A percentile compares a stretch with the other conserved stretches of the same genome.
These are phyloP conservation scores for Dicerorhinus sumatrensis DNA, from an alignment of 2,113 vertebrate genomes.

Conservation along the genomic window DNA sequence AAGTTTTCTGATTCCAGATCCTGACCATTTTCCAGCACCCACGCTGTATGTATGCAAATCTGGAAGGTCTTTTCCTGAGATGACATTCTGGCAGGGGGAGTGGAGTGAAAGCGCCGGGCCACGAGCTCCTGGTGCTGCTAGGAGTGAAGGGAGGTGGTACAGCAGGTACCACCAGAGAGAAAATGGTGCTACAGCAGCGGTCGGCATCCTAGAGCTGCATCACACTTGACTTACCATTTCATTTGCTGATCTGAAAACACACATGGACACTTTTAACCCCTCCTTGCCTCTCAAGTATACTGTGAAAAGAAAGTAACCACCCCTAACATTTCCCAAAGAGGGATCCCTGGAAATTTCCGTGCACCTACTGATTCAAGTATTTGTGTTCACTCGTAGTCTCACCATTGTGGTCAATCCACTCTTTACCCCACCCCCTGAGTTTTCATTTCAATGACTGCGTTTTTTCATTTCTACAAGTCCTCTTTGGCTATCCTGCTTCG, in stretches of 20 bases:
- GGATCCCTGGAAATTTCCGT: not conserved
- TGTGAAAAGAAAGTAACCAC: not conserved
- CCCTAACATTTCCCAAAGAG: not conserved
- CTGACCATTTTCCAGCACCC: not conserved
- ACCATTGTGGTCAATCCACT: not conserved
- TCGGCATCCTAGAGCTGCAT: not conserved
- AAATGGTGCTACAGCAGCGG: not conserved
- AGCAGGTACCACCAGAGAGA: not conserved
- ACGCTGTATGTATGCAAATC: not conserved
- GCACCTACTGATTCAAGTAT: not conserved
- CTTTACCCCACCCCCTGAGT: not conserved
- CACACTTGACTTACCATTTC: not conserved
- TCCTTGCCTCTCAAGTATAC: not conserved
- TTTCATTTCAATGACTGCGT: not conserved
- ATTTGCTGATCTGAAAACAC: not conserved
- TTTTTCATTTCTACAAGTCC: not conserved
- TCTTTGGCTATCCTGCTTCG: not conserved
- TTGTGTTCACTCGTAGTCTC: not conserved
- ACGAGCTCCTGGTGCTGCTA: not conserved
- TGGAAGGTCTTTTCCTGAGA: not conserved
- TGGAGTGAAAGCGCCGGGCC: not conserved
- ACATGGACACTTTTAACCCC: not conserved
- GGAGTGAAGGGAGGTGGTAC: not conserved
- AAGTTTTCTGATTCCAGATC: conserved; percentile 6
- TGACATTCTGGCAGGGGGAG: not conserved